Base-by-base conservation (phyloP, 2,888 invertebrate genomes). In the Sialis fuliginosa region DNA sequence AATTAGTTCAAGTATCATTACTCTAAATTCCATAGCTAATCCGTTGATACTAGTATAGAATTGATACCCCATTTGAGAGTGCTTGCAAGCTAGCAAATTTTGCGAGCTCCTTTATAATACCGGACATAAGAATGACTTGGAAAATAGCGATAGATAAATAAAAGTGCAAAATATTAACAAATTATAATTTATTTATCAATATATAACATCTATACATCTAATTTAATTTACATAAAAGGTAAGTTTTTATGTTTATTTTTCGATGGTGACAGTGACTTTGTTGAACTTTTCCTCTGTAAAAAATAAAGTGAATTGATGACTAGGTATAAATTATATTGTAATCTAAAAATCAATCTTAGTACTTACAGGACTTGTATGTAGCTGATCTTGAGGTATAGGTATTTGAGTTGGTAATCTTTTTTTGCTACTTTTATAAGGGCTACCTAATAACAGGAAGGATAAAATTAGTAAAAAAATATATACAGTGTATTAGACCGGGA, bases 361-460 rank as follows among this genome's bases (percentile, higher is more conserved):
- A 45, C 45, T 45, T 39, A 45, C 45, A 39, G 45, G 45, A 39
- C 37, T 37, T 37, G 37, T 44, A 39, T 39, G 31, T 7, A 31
- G 32, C n/a, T 33, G 45, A 45, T 32, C 45, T 10, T 39, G 39
- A 10, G 39, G 39, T 6, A 39, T 9, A 46, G 52, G 50, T 42
- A 58, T 54, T 39, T 55, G 50, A 49, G 60, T 58, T 2, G 57
- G 57, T 37, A 55, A 54, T 48, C 53, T 56, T 49, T 63, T 62
- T 52, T 62, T 63, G 50, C 57, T 59, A n/a, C 52, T 51, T 50
- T 61, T 63, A 37, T 54, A 55, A 6, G 65, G 62, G 52, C 62
- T 62, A 8, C 55, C 55, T 5, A 60, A 52, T 44, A 58, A 57
- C 47, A 49, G 46, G 50, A 48, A 33, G 42, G 1, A 44, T 7